These are phyloP conservation scores for Paramuricea clavata DNA, from an alignment of 92 coral and sea anemone species.

Conservation along the genomic window DNA sequence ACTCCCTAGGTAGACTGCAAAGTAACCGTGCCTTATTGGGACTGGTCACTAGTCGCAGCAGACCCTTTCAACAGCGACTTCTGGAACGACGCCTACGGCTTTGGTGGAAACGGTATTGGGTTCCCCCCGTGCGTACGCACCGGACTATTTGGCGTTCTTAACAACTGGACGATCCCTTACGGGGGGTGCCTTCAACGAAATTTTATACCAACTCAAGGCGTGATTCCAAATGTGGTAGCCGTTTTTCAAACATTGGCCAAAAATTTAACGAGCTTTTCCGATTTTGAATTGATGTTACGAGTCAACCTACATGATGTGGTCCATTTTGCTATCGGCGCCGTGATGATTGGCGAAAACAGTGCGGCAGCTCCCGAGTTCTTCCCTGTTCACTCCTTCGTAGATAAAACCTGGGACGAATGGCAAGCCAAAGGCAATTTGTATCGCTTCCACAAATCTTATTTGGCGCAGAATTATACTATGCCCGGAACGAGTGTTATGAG, in stretches of 20 bases:
- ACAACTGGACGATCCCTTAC: neutral
- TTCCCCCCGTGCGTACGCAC: constrained; percentile 12
- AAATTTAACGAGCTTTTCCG: constrained; percentile 3
- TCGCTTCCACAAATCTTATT: neutral
- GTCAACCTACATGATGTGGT: constrained; percentile 16
- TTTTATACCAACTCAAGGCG: neutral
- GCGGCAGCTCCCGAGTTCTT: constrained; percentile 21
- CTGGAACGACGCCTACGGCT: constrained; percentile 12
- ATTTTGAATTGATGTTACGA: constrained; percentile 8
- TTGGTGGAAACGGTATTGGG: constrained; percentile 8
- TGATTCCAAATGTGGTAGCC: neutral
- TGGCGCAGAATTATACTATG: constrained; percentile 23
- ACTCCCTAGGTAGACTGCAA: constrained; percentile 1
- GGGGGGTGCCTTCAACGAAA: constrained; percentile 21
- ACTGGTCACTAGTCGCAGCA: constrained; percentile 22
- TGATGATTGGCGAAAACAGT: neutral
- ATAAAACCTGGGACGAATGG: constrained; percentile 24
- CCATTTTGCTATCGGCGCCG: constrained; percentile 3
- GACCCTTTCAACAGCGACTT: constrained; percentile 15
- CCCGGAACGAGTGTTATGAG: constrained; percentile 1
- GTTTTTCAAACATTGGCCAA: constrained; percentile 3
- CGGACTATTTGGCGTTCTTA: neutral
- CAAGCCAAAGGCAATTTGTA: constrained; percentile 7
- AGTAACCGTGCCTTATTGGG: constrained; percentile 24
- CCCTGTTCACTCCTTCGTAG: constrained; percentile 21